Conservation (phyloP, 2,797 vertebrate species). For the Philypnodon macrostomus region DNA sequence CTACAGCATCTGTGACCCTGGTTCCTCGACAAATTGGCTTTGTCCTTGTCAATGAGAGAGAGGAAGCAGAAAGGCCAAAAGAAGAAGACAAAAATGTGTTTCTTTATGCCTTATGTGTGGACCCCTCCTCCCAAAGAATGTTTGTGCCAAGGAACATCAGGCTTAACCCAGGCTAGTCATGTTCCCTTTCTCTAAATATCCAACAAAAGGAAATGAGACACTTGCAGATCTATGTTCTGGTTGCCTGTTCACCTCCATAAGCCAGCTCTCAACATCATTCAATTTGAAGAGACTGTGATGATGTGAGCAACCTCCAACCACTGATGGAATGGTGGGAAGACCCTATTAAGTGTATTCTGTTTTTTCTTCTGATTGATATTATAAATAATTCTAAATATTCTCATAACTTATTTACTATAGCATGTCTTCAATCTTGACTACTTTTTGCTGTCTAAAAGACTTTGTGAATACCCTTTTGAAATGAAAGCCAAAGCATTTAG, state of each 20-base stretch:
- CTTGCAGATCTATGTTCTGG: too few relatives aligned
- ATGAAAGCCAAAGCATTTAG: slow-evolving; percentile 61
- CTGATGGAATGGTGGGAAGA: too few relatives aligned
- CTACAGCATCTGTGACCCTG: slow-evolving; percentile 70
- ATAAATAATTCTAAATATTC: too few relatives aligned
- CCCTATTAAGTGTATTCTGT: too few relatives aligned
- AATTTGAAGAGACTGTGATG: too few relatives aligned
- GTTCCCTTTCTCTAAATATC: slow-evolving; percentile 27
- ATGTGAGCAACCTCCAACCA: too few relatives aligned
- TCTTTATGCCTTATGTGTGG: slow-evolving; percentile 36
- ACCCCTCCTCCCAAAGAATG: slow-evolving; percentile 21
- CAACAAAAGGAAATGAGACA: too few relatives aligned
- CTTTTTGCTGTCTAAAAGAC: slow-evolving; percentile 20
- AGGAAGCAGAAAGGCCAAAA: slow-evolving; percentile 33
- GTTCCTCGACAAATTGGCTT: slow-evolving; percentile 78
- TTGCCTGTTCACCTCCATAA: too few relatives aligned
- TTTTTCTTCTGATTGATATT: too few relatives aligned
- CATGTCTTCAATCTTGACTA: too few relatives aligned
- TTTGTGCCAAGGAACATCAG: slow-evolving; percentile 36
- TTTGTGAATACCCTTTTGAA: slow-evolving; percentile 37
- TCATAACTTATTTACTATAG: too few relatives aligned
- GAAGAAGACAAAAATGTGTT: slow-evolving; percentile 23
- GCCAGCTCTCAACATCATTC: too few relatives aligned
- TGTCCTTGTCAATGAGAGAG: slow-evolving; percentile 76
- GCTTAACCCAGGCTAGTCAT: slow-evolving; percentile 41